A percentile compares a stretch with the other conserved stretches of the same genome.
Conservation (phyloP, 1,140 invertebrate species). For the Melanaphis sacchari region DNA sequence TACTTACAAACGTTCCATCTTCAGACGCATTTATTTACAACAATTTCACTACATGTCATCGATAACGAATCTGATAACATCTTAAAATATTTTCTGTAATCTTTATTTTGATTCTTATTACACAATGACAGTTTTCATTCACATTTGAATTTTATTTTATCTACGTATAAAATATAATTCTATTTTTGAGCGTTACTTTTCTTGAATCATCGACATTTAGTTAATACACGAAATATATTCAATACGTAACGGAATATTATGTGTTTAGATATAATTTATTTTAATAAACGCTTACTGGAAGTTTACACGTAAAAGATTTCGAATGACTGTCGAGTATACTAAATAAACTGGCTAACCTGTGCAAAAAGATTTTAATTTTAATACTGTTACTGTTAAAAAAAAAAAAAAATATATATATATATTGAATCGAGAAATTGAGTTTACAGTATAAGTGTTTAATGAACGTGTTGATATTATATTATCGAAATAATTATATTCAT, state of each 20-base stretch:
- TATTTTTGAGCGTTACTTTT: not conserved
- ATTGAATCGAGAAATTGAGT: not conserved
- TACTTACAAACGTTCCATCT: not conserved
- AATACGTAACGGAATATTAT: not conserved
- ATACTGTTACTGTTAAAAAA: not conserved
- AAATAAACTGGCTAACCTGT: no score
- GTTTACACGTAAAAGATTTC: not conserved
- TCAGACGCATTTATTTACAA: not conserved
- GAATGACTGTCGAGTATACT: not conserved
- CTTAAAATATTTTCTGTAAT: not conserved
- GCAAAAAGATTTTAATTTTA: not conserved
- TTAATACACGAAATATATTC: not conserved
- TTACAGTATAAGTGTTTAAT: not conserved
- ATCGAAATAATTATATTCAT: not conserved
- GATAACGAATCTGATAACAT: not conserved
- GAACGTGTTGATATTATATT: not conserved
- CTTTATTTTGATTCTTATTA: not conserved
- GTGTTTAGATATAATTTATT: not conserved
- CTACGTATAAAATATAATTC: not conserved
- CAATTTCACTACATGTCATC: not conserved
- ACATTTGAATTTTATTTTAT: not conserved
- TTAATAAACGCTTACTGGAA: not conserved
- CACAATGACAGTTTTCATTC: not conserved
- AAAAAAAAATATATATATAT: no score
- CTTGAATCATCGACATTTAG: not conserved